These are phyloP conservation scores for Microchrysa polita DNA, from an alignment of 2,888 invertebrate species.

Conservation along the genomic window DNA sequence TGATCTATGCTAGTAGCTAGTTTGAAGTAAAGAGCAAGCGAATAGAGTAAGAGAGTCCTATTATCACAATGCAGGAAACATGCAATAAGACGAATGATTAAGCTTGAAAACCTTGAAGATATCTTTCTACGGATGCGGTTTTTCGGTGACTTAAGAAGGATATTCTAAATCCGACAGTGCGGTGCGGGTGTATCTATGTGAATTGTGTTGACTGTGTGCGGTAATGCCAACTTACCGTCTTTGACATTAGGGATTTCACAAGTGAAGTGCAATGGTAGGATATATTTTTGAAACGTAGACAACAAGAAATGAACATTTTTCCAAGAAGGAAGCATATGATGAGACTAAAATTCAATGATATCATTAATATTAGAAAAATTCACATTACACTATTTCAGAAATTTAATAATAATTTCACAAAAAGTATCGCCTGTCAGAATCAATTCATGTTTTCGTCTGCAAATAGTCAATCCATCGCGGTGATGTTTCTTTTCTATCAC, in stretches of 20 bases:
- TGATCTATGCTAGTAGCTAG: slow-evolving; percentile 12
- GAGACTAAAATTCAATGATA: too few relatives aligned
- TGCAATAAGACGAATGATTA: slow-evolving; percentile 43
- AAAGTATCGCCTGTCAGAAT: background rate
- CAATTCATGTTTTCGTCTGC: background rate
- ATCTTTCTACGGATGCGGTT: background rate
- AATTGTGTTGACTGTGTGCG: slow-evolving; percentile 3
- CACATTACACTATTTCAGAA: too few relatives aligned
- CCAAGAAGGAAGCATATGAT: too few relatives aligned
- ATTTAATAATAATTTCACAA: too few relatives aligned
- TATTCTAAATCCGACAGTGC: background rate
- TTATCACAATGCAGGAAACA: slow-evolving; percentile 40
- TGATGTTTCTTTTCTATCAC: background rate
- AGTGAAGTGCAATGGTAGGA: too few relatives aligned
- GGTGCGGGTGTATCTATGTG: too few relatives aligned
- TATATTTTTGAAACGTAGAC: too few relatives aligned
- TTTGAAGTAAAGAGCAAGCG: background rate
- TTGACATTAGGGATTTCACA: background rate
- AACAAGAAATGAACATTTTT: too few relatives aligned
- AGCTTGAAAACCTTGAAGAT: slow-evolving; percentile 24
- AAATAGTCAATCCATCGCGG: too few relatives aligned
- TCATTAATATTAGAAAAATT: too few relatives aligned
- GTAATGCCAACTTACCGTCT: background rate
- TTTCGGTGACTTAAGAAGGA: slow-evolving; percentile 8
- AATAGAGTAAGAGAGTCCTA: background rate